A percentile compares a stretch with the other conserved stretches of the same genome.
Conservation (phyloP, 2,113 vertebrate genomes). For the Chlamydotis undulata region DNA sequence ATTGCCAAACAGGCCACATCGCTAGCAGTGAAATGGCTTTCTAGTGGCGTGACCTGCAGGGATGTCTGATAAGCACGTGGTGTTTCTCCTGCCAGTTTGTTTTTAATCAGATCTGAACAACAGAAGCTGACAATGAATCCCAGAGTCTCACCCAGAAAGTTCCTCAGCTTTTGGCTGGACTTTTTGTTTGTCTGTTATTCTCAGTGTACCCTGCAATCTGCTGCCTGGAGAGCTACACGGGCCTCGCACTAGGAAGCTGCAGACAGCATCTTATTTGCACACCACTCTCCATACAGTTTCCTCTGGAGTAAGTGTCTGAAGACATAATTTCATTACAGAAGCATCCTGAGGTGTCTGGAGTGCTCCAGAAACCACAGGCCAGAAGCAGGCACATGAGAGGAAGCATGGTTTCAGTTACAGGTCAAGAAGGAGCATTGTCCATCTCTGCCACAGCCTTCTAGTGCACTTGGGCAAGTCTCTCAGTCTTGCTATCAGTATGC, state of each 20-base stretch:
- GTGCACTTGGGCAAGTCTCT: background rate
- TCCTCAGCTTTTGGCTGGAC: slow-evolving; percentile 22
- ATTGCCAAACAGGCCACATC: background rate
- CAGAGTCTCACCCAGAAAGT: slow-evolving; percentile 27
- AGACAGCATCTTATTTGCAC: background rate
- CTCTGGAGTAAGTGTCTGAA: background rate
- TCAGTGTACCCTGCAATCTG: background rate
- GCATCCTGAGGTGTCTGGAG: background rate
- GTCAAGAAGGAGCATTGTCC: background rate
- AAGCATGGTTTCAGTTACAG: background rate
- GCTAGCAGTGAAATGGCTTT: background rate
- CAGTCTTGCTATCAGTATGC: background rate
- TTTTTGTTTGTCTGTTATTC: background rate
- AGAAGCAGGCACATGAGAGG: background rate
- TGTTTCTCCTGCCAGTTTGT: slow-evolving; percentile 10
- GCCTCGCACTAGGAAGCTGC: background rate
- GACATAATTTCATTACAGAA: background rate
- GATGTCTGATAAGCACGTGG: background rate
- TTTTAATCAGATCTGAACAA: slow-evolving; percentile 39
- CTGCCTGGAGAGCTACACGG: background rate
- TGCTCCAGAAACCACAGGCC: background rate
- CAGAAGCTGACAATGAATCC: slow-evolving; percentile 13
- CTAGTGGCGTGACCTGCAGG: background rate
- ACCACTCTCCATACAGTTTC: background rate
- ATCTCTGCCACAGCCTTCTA: background rate